Evolutionary conservation across 2,113 vertebrate species (phyloP), one percentile per base, ranked within the genome.

Genomic region (Tor tambroides): DNA sequence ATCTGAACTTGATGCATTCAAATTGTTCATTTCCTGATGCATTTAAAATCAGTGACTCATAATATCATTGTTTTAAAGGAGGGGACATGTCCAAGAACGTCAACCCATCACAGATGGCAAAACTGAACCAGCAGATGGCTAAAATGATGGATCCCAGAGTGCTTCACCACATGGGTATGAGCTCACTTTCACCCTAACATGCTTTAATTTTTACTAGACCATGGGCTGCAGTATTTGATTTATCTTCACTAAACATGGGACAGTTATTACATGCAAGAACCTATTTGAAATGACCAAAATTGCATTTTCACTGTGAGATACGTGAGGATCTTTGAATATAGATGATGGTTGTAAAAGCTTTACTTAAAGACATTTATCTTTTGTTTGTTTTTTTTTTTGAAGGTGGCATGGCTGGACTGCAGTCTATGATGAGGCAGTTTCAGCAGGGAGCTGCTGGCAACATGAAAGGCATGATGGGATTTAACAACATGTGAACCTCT

Each of bases 381-480:
- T 56, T 1, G 80, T 14, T 83, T 72, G 43, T 32, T 80, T 56
- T 1, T 83, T 14, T 83, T 72, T 54, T 32, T 80, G 8, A 89
- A 99, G 98, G 98, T 87, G 98, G 98, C 12, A 99, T 99, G 98
- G 97, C 98, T 0, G 98, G 98, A 54, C 95, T 99, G 28, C 98
- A 99, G 93, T 99, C 98, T 7, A 99, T 99, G 98, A 99, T 99
- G 98, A 96, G 98, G 86, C 98, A 99, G 59, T 99, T 99, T 92
- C 98, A 99, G 91, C 98, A 99, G 93, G 98, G 98, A 88, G 98
- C 98, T 23, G 97, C 98, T 69, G 98, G 98, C 56, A 99, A 99
- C 92, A 99, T 99, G 97, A 99, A 99, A 94, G 98, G 98, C 95
- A 99, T 99, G 98, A 98, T 99, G 98, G 98, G 98, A 94, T 99